Evolutionary conservation across 1,140 invertebrate species (phyloP), one percentile per base, ranked within the genome.

Genomic region (Rhizoglyphus robini): DNA sequence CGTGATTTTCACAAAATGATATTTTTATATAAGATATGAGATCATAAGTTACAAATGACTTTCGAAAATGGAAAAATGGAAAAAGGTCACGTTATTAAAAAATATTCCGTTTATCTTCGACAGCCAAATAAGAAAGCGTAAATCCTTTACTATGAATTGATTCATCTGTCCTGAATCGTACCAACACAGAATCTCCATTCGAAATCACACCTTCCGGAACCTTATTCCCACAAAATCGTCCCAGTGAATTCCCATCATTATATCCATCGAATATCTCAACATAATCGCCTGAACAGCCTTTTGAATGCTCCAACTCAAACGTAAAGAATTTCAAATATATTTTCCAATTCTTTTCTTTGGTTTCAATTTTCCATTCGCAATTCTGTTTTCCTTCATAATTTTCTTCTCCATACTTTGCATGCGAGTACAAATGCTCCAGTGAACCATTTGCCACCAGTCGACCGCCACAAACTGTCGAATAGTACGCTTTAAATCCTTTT

Each of bases 271-370:
- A 89, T 1, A 96, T 83, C 75, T 95, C 89, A 0, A 96, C 88
- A 72, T 84, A 92, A 75, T 97, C 94, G 72, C 95, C 96, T 51
- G 83, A 83, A 73, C 94, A 97, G 70, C 91, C 87, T 3, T 83
- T 82, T 75, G 95, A 91, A 48, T 89, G 87, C 75, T 97, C 94
- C 34, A 97, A 75, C 72, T 95, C 88, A 73, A 97, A 96, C 0
- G 86, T 86, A 5, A 89, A 77, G 77, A 97, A 96, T 48, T 84
- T 84, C 4, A 97, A 77, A 62, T 73, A 68, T n/a, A 80, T 73
- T 29, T 68, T 66, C 69, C 87, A 84, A 8, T 85, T 86, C 0
- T 79, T 71, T 11, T 41, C 36, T 41, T 41, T 18, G 18, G 8
- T 18, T 11, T 41, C 36, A 62, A 98, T 90, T 5, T 85, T 84